Conservation (phyloP, 2,797 vertebrate genomes). For the Acanthis flammea region DNA sequence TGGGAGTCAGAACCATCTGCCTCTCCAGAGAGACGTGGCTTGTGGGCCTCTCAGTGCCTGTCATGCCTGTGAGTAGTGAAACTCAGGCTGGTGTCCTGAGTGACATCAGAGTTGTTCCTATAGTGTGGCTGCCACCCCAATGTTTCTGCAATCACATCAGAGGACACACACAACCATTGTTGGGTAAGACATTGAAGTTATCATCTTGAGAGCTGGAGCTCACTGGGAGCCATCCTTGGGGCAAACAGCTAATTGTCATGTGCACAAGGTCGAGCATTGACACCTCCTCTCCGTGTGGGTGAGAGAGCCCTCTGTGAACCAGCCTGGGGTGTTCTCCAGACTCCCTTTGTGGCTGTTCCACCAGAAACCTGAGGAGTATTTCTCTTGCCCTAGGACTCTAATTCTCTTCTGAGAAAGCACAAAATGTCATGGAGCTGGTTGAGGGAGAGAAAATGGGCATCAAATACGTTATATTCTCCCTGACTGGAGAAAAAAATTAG, state of each 20-base stretch:
- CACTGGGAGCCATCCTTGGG: neutral
- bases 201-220: neutral
- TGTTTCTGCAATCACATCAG: neutral
- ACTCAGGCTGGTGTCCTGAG: neutral
- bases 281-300: too few species aligned
- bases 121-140: fast-evolving
- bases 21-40: neutral
- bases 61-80: neutral
- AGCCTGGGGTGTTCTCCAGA: neutral
- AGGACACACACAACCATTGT: fast-evolving
- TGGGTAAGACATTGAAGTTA: neutral
- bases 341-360: neutral
- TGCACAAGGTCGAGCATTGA: neutral
- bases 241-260: fast-evolving
- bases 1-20: neutral
- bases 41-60: neutral
- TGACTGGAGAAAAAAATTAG: neutral
- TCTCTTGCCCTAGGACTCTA: neutral
- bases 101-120: neutral
- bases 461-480: neutral
- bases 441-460: neutral
- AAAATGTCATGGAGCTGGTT: neutral
- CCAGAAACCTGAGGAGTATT: neutral
- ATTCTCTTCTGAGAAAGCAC: neutral
- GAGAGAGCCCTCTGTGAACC: neutral